Evolutionary conservation across 2,113 vertebrate genomes (phyloP).

Genomic region (Poecile atricapillus): DNA sequence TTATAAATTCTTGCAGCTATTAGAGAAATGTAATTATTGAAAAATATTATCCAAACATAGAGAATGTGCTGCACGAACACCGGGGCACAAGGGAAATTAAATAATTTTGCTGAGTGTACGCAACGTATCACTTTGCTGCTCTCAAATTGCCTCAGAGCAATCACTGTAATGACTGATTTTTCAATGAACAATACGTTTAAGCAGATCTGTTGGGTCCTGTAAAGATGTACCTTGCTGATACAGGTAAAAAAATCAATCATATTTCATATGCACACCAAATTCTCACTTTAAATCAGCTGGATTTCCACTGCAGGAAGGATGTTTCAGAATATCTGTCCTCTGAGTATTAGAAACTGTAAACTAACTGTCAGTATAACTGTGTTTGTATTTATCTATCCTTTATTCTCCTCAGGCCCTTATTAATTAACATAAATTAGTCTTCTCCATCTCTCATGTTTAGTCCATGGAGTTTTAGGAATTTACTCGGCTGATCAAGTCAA

Average conservation of each 20-base stretch:
- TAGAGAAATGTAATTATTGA: conserved; percentile 11
- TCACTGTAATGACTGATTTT: neutral
- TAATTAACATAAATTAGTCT: neutral
- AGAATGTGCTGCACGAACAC: neutral
- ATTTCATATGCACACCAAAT: neutral
- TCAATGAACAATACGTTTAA: neutral
- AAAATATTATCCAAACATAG: neutral
- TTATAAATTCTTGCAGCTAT: neutral
- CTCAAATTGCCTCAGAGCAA: neutral
- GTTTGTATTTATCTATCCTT: neutral
- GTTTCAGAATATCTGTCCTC: neutral
- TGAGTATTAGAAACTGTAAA: neutral
- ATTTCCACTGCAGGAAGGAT: neutral
- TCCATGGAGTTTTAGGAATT: neutral
- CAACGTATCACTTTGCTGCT: neutral
- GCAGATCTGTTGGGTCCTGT: neutral
- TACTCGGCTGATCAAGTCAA: neutral
- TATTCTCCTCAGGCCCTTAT: neutral
- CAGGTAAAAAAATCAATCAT: neutral
- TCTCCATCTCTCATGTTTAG: neutral
- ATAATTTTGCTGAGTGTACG: neutral
- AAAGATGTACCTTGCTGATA: neutral
- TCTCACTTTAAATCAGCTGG: neutral
- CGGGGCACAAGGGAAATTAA: neutral
- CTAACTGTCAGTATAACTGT: neutral